phyloP scores from a whole-genome alignment of 2,113 vertebrate species.

The Pantherophis guttatus region DNA sequence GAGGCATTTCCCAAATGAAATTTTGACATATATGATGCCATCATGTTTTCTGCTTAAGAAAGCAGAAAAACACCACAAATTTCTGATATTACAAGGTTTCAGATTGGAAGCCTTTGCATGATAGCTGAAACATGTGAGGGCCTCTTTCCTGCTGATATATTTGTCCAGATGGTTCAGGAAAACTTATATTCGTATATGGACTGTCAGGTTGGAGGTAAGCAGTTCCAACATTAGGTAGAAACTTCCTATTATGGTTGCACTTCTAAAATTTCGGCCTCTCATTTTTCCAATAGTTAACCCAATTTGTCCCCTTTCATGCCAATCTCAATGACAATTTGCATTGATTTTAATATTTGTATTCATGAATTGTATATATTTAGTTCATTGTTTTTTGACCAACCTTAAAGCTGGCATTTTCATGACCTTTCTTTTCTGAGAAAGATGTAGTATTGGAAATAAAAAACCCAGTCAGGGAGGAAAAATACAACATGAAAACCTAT shows the following conservation, averaged over 20 bases:
- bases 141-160: not conserved
- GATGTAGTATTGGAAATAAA: not conserved
- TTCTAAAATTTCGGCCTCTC: not conserved
- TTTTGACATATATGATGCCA: not conserved
- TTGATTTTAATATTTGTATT: not conserved
- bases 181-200: not conserved
- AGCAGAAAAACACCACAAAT: not conserved
- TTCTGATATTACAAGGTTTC: not conserved
- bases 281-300: not conserved
- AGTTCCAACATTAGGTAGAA: not conserved
- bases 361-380: not conserved
- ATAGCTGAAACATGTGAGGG: not conserved
- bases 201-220: not conserved
- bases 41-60: not conserved
- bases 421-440: not conserved
- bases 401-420: not conserved
- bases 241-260: not conserved
- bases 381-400: not conserved
- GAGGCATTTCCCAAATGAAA: not conserved
- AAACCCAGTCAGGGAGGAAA: not conserved
- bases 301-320: not conserved
- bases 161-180: not conserved
- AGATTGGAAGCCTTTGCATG: not conserved
- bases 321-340: not conserved
- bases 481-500: not conserved